phyloP scores from a whole-genome alignment of 2,113 vertebrate species.

The Pedionomus torquatus region DNA sequence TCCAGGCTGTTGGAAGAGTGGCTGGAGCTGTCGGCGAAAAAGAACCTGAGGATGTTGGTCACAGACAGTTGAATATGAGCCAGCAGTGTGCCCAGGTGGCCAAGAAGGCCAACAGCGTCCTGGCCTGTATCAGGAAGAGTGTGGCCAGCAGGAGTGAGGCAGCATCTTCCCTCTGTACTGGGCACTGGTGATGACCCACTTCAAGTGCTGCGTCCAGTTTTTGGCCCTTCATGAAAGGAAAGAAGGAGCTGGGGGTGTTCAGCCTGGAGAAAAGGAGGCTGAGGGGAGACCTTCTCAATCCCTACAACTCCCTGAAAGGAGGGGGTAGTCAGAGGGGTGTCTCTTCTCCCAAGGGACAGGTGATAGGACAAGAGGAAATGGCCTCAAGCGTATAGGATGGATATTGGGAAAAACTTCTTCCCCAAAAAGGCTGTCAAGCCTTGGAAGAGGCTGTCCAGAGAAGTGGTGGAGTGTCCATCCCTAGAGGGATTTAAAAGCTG shows the following conservation, averaged over 20 bases:
- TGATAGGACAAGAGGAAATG: neutral
- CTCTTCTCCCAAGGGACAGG: neutral
- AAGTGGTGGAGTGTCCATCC: neutral
- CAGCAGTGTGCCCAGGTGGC: neutral
- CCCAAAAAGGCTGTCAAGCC: neutral
- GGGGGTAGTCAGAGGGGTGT: neutral
- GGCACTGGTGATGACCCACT: neutral
- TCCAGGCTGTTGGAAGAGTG: neutral
- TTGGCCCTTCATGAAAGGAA: neutral
- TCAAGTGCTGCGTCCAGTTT: neutral
- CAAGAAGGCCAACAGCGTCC: neutral
- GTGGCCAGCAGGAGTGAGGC: neutral
- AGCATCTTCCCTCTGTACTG: neutral
- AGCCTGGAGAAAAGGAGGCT: too few relatives aligned
- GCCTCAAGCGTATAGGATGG: neutral
- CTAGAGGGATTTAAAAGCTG: neutral
- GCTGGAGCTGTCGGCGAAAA: neutral
- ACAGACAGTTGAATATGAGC: neutral
- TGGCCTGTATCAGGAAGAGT: neutral
- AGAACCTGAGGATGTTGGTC: neutral
- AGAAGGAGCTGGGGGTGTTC: too few relatives aligned
- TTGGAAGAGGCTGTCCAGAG: neutral
- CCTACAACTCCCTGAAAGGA: too few relatives aligned
- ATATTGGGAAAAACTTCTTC: neutral
- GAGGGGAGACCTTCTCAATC: too few relatives aligned